A percentile compares a stretch with the other conserved stretches of the same genome.
These are phyloP conservation scores for Microtus ochrogaster DNA, from an alignment of 2,113 vertebrate genomes.

Conservation along the genomic window DNA sequence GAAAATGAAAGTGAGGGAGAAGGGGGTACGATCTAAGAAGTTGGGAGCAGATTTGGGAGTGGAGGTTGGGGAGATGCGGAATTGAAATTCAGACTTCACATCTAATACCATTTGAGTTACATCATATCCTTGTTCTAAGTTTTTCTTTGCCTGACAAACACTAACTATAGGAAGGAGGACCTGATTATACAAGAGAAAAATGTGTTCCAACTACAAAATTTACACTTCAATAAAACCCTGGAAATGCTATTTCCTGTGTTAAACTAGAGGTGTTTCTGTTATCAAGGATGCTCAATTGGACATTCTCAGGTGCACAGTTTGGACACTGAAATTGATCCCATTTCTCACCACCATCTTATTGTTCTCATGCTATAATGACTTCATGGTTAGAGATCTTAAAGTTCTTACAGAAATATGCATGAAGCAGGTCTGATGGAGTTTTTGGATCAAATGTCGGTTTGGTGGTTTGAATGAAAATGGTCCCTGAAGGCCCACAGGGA, in stretches of 20 bases:
- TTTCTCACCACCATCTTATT: not conserved
- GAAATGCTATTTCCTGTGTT: not conserved
- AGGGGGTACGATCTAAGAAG: not conserved
- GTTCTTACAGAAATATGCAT: not conserved
- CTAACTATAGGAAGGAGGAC: conserved; percentile 9
- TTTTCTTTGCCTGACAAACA: conserved; percentile 59
- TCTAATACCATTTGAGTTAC: conserved; percentile 47
- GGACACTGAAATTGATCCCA: not conserved
- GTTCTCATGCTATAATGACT: not conserved
- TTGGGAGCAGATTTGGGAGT: not conserved
- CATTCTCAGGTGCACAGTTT: not conserved
- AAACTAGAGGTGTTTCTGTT: not conserved
- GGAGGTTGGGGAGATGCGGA: not conserved
- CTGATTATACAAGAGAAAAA: conserved; percentile 42
- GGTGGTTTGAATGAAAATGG: not conserved
- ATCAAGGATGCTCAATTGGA: not conserved
- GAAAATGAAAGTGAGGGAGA: accelerated
- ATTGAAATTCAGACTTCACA: conserved; percentile 46
- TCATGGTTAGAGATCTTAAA: not conserved
- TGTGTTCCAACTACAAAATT: not conserved
- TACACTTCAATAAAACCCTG: not conserved
- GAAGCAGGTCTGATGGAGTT: not conserved
- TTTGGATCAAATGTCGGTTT: not conserved
- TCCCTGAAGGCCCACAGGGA: not conserved
- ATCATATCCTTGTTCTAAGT: conserved; percentile 60